Base-by-base conservation (phyloP, 2,113 vertebrate genomes). In the Mormyrus lacerda region DNA sequence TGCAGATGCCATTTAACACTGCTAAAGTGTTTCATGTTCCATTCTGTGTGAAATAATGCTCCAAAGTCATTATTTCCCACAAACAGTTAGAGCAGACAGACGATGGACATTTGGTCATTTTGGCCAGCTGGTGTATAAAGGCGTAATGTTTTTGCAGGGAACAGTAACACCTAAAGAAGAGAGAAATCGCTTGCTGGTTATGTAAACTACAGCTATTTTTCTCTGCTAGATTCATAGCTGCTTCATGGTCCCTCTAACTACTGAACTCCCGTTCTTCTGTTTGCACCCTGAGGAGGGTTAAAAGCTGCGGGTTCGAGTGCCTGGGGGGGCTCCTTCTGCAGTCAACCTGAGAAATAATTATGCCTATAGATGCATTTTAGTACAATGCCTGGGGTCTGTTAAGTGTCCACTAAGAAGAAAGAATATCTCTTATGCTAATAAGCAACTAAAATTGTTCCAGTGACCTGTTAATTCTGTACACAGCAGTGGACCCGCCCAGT, bases 151-250 rank as follows among this genome's bases (percentile, higher is more conserved):
- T 87, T 87, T 87, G 50, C 85, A 55, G n/a, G 85, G 50, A 87
- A 87, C 47, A 53, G n/a, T 87, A 87, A 87, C 85, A 87, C 85
- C 85, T 53, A 87, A 48, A 35, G 85, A 87, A 35, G 85, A 87
- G 85, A 53, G 47, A 87, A 87, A 87, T 35, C 5, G 50, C 85
- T 53, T 35, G 50, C 31, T 47, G 27, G 85, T 87, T 87, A 87
- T 35, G 50, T 87, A 51, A 87, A 87, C 85, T 50, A 50, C 85
- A 87, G 85, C 48, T 31, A 35, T 31, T 87, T 44, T 83, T 44
- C 47, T 47, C 21, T 84, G 39, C 82, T 47, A 4, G 17, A 24
- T 84, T 47, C 82, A 84, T 84, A 24, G 24, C 82, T 84, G 82
- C 24, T 84, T 44, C 19, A 1, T 3, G 24, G 17, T 10, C 39